These are phyloP conservation scores for Pantherophis vulpinus DNA, from an alignment of 2,797 vertebrate species.

Conservation along the genomic window DNA sequence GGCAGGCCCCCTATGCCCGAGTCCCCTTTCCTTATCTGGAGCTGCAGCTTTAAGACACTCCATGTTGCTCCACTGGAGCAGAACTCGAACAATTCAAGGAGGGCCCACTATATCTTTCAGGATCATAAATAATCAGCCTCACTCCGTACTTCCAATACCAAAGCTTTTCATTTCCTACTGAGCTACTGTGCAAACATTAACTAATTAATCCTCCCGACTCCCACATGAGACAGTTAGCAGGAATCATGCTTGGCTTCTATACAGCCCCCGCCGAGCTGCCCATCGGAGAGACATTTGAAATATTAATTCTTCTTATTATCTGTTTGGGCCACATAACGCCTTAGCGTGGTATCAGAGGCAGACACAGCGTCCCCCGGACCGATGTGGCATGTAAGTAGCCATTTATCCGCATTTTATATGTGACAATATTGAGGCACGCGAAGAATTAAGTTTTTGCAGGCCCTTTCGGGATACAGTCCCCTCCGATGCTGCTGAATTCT, in stretches of 20 bases:
- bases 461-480: background rate
- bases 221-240: conserved; percentile 1
- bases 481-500: background rate
- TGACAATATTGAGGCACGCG: background rate
- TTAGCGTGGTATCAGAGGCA: background rate
- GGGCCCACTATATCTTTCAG: conserved; percentile 6
- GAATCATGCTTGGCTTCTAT: conserved; percentile 20
- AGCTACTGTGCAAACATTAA: conserved; percentile 30
- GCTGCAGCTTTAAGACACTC: background rate
- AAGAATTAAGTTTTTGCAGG: background rate
- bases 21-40: conserved; percentile 5
- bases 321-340: conserved; percentile 5
- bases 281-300: conserved; percentile 14
- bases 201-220: conserved; percentile 29
- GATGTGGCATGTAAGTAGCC: background rate
- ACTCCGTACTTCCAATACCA: background rate
- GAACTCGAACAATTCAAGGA: conserved; percentile 9
- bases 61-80: background rate
- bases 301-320: conserved; percentile 21
- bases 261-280: background rate
- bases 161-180: conserved; percentile 1
- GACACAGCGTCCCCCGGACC: background rate
- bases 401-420: conserved; percentile 16
- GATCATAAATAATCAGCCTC: conserved; percentile 21
- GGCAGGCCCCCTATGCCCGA: accelerated